These are phyloP conservation scores for Adela reaumurella DNA, from an alignment of 2,888 invertebrate species.

Conservation along the genomic window DNA sequence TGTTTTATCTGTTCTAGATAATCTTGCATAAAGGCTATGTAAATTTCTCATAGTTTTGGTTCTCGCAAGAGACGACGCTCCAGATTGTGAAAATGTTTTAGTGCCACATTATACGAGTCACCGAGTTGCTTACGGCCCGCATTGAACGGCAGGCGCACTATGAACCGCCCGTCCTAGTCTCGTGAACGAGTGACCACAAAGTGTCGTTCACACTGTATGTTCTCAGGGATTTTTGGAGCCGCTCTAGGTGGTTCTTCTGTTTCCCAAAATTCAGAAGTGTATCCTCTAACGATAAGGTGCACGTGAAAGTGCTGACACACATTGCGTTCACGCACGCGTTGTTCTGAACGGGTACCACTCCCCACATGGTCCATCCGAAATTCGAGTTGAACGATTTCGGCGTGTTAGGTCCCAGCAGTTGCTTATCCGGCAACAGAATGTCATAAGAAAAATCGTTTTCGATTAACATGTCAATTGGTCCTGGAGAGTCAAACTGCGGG, in stretches of 20 bases:
- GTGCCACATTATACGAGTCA: not conserved
- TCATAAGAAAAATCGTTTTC: not conserved
- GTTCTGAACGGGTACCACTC: not conserved
- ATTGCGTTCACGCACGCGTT: not conserved
- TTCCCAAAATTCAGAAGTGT: slow-evolving; percentile 6
- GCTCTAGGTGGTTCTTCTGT: slow-evolving; percentile 2
- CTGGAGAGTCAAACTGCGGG: not conserved
- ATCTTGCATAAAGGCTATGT: not conserved
- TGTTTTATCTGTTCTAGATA: not conserved
- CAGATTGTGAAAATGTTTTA: slow-evolving; percentile 5
- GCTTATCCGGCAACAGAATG: not conserved
- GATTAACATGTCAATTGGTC: not conserved
- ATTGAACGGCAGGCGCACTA: slow-evolving; percentile 1
- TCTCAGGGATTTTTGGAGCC: slow-evolving; percentile 5
- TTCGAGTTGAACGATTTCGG: not conserved
- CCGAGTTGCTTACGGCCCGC: not conserved
- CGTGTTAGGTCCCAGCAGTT: not conserved
- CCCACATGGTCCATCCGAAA: slow-evolving; percentile 2
- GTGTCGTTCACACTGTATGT: slow-evolving; percentile 6
- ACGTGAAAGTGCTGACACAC: not conserved
- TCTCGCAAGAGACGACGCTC: slow-evolving; percentile 2
- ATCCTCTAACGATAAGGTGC: slow-evolving; percentile 4
- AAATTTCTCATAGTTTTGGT: not conserved
- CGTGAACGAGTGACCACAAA: slow-evolving; percentile 6
- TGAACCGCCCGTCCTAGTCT: slow-evolving; percentile 5